These are phyloP conservation scores for Vesta saturnalis DNA, from an alignment of 2,888 invertebrate genomes.

Conservation along the genomic window DNA sequence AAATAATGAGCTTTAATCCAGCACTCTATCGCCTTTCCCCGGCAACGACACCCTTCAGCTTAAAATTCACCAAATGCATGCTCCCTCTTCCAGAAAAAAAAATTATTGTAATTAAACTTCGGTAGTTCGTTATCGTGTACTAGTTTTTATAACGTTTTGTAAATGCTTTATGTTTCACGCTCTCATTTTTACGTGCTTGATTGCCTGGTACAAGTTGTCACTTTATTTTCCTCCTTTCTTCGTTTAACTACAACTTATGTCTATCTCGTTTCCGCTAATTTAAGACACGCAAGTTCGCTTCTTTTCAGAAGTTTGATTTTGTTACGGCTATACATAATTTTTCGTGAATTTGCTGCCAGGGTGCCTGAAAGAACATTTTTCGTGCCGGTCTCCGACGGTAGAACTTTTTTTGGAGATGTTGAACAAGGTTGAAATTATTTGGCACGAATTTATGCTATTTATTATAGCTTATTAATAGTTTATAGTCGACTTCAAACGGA, in stretches of 20 bases:
- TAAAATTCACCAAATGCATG: conserved; percentile 27
- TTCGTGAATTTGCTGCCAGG: conserved; percentile 51
- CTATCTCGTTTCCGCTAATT: conserved; percentile 56
- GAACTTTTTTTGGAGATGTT: conserved; percentile 42
- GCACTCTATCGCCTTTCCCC: not conserved
- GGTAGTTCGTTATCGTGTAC: conserved; percentile 41
- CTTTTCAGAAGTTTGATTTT: conserved; percentile 51
- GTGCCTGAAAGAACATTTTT: conserved; percentile 50
- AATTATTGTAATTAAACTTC: conserved; percentile 40
- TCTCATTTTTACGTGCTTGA: conserved; percentile 47
- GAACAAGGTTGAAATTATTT: conserved; percentile 47
- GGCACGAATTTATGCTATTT: conserved; percentile 45
- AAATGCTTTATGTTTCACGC: conserved; percentile 57
- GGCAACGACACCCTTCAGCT: conserved; percentile 12
- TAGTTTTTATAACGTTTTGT: conserved; percentile 50
- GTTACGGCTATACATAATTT: conserved; percentile 55
- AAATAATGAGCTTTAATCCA: conserved; percentile 29
- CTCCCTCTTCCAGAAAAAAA: conserved; percentile 21
- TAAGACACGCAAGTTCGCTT: conserved; percentile 54
- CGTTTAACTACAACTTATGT: conserved; percentile 46
- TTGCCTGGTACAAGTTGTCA: conserved; percentile 60
- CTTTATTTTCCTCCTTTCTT: conserved; percentile 57
- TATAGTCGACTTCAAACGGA: conserved; percentile 28
- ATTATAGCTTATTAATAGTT: conserved; percentile 44
- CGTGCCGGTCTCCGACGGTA: conserved; percentile 50